Base-by-base conservation (phyloP, 2,113 vertebrate species). In the Pycnonotus jocosus region DNA sequence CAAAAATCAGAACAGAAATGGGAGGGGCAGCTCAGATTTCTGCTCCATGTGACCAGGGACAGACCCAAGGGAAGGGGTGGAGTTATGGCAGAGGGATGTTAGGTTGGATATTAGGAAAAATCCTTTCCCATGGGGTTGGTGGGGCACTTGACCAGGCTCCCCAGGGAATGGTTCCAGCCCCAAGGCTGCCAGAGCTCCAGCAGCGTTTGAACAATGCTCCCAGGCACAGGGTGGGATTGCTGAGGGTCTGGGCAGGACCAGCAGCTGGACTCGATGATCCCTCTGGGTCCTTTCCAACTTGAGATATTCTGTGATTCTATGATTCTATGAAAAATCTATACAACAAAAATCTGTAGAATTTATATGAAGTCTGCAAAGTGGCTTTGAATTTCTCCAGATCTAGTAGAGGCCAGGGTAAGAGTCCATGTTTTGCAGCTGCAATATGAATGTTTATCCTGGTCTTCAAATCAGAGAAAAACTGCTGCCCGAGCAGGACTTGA, bases 141-240 rank as follows among this genome's bases (percentile, higher is more conserved):
- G 0, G 14, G 31, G 61, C 25, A 57, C 44, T 58, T n/a, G 70
- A 0, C 0, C 51, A 35, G 30, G 42, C 31, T 66, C 42, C 35
- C 53, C 53, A 35, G 37, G 53, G 71, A 40, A 25, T 44, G 53
- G 11, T 0, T 53, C 3, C 4, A 0, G 16, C 21, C 28, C 17
- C 31, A 6, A 33, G 21, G 31, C 44, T 58, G 61, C 25, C 71
- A 58, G 44, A 66, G 16, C 61, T 50, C 25, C 82, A 58, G 71
- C 31, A 58, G 20, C 0, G 0, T 35, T 74, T 35, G 42, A 7
- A 30, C 42, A 74, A 3, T 0, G 0, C n/a, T 47, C 45, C 9
- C n/a, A 31, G 31, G 40, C 7, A 33, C 38, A 28, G 18, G 27
- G 18, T 38, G 58, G 22, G 30, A 30, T 70, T 70, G 8, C 9